Base-by-base conservation (phyloP, 2,797 vertebrate genomes). In the Petrocephalus sullivani region DNA sequence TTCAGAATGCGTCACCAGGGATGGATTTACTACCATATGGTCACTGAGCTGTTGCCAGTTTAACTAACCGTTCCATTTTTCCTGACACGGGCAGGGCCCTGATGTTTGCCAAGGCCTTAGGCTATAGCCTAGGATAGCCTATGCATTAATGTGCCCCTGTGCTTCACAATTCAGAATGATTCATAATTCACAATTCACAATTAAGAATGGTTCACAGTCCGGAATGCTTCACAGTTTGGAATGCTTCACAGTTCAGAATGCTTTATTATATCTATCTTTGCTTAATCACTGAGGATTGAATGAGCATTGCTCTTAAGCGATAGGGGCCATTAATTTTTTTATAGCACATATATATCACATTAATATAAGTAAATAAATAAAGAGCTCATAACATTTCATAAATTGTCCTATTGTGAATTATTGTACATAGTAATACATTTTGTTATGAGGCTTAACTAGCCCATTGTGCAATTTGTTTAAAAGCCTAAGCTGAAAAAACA, bases 391-490 rank as follows among this genome's bases (percentile, higher is more conserved):
- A 51, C 58, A 87, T 61, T 86, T 10, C 19, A 2, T 46, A 54
- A 28, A 56, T 75, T 81, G 37, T 51, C 41, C 21, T 51, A 60
- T 28, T 14, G 58, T 83, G 57, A 88, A 82, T 88, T 83, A 88
- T 60, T 51, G 78, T 61, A 46, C 75, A 21, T 21, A 88, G 51
- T 83, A 60, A 33, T 82, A 33, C 64, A 84, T 88, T 83, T 84
- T 75, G 58, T 82, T 83, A 53, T n/a, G 28, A n/a, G 41, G n/a
- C 37, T 82, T 41, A 83, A 87, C 57, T 37, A 19, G 54, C 14
- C 46, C 41, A 57, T 84, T 19, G 21, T 57, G 57, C 21, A 88
- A 88, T 83, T 57, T 28, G 9, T 83, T 88, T 88, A 88, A 88
- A 88, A 60, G 87, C 78, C 87, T 49, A 53, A 7, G 16, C 21